phyloP scores from a whole-genome alignment of 2,113 vertebrate genomes.

The Mohoua ochrocephala region DNA sequence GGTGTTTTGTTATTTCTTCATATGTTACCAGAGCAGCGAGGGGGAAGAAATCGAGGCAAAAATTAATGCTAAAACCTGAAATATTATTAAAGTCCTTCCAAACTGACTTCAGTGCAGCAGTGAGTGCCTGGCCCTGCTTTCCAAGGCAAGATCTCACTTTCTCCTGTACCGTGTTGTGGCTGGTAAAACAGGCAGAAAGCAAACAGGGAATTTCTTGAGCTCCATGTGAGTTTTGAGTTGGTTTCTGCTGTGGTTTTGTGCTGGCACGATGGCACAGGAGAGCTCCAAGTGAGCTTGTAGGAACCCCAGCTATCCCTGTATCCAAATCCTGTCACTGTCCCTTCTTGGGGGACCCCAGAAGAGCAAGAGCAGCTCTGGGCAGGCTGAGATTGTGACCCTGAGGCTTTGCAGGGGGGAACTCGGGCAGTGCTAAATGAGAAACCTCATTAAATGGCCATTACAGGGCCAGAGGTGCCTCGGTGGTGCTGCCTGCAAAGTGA shows the following conservation, averaged over 20 bases:
- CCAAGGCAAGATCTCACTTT: not conserved
- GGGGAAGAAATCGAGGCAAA: not conserved
- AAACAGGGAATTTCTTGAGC: not conserved
- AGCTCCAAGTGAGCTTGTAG: not conserved
- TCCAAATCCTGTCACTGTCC: not conserved
- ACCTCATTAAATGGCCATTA: conserved; percentile 21
- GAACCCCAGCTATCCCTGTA: accelerated
- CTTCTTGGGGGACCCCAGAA: not conserved
- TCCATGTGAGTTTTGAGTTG: not conserved
- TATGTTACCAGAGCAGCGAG: not conserved
- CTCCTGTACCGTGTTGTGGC: too few species aligned
- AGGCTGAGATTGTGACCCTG: not conserved
- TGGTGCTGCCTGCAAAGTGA: conserved; percentile 25
- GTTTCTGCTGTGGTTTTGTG: not conserved
- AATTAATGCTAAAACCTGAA: not conserved
- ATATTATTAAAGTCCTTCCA: not conserved
- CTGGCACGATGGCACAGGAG: not conserved
- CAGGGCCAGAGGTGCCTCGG: conserved; percentile 20
- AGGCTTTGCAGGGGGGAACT: not conserved
- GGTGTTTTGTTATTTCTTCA: not conserved
- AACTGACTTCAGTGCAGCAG: not conserved
- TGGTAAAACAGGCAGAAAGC: not conserved
- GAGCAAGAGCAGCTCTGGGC: not conserved
- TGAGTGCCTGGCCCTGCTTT: not conserved
- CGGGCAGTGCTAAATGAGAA: not conserved